Evolutionary conservation across 2,888 invertebrate species (phyloP), one percentile per base, ranked within the genome.

Genomic region (Ennomos erosarius): DNA sequence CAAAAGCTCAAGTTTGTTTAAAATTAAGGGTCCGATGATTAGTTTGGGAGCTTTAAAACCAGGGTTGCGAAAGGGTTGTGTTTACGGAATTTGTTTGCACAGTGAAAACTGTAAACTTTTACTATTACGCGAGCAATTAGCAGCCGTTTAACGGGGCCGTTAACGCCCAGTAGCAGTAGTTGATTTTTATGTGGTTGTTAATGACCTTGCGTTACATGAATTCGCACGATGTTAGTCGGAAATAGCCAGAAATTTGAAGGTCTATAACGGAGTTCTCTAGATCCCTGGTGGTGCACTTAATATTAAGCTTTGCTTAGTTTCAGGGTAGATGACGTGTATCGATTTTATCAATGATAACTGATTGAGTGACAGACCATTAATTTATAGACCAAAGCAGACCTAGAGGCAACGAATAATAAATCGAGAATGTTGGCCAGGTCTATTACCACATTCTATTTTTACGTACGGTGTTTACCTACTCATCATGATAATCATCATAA

Each of bases 81-180:
- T 68, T 68, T 69, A 62, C 62, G 36, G 63, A 57, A 58, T 69
- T 65, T 59, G 67, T 67, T 67, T 63, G 62, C 61, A 62, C 47
- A 63, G 64, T 63, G 50, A 55, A 65, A 67, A 63, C 67, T 53
- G 61, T 62, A 61, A 68, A 68, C 62, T 68, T 68, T 66, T 61
- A 68, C 68, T 64, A 68, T 66, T 68, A 66, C 65, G 59, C 59
- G 62, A 64, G 65, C 68, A 68, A 68, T 68, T 68, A 68, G 65
- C 59, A 46, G 59, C 26, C 62, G 61, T 61, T 68, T 66, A 68
- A 53, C 65, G 62, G 50, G 42, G 45, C 53, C 50, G 55, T 61
- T 64, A 55, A 11, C 43, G 47, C 16, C 39, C 46, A 42, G 42
- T 48, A 11, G 9, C 35, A n/a, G 43, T 58, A 50, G 49, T 59